Base-by-base conservation (phyloP, 2,113 vertebrate species). In the Conger conger region DNA sequence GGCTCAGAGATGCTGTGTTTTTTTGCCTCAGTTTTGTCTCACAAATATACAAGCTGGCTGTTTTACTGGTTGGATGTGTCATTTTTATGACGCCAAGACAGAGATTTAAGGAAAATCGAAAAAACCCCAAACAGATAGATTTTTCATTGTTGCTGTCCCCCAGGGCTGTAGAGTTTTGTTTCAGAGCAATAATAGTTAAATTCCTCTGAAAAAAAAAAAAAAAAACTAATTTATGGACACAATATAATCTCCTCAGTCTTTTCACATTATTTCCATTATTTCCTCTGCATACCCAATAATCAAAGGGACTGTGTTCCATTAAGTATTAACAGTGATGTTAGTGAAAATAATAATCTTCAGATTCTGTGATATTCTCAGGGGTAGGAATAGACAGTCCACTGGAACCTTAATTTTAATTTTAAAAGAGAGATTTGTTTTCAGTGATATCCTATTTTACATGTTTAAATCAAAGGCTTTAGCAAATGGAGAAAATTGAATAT, bases 81-180 rank as follows among this genome's bases (percentile, higher is more conserved):
- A 86, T 68, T 82, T 82, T 86, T 86, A 86, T 86, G 81, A 79
- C 35, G 37, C 45, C 33, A 37, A 60, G n/a, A 86, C 81, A 79
- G 53, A 83, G 85, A 86, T 82, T 86, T 86, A 82, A 68, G 37
- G 68, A 80, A 86, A 86, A 81, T 20, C 42, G 82, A 81, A 86
- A 82, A 16, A 60, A 57, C 73, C 76, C 85, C 76, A 82, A 86
- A 86, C 42, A 79, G 81, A 86, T 36, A 82, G 80, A 82, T 82
- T 53, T 77, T 78, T 79, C 35, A 63, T 86, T 83, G 45, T 20
- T 79, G 27, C 53, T 0, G 5, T 42, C 81, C n/a, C 81, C 76
- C 18, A 35, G 50, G 54, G 50, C 53, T 78, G 81, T 20, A 45
- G 36, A 57, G 68, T 82, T 84, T 85, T 82, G 81, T 85, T 82